Evolutionary conservation across 2,113 vertebrate genomes (phyloP).

Genomic region (Danio rerio): DNA sequence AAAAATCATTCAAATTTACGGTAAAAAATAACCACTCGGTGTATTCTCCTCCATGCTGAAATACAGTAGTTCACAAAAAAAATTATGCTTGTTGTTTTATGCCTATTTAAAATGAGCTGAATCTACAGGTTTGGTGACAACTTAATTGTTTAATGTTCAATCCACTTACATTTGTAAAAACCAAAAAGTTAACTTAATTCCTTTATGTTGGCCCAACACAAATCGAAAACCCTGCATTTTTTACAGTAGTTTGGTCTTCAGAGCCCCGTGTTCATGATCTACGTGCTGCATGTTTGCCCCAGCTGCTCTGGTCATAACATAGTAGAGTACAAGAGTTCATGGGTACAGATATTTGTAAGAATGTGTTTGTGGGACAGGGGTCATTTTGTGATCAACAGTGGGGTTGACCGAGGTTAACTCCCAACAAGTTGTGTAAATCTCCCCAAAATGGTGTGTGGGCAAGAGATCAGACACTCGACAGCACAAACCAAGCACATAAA

Average conservation of each 20-base stretch:
- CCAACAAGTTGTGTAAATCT: conserved; percentile 51
- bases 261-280: not conserved
- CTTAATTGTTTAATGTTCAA: too few species aligned
- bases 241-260: not conserved
- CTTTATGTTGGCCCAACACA: too few species aligned
- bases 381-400: conserved; percentile 40
- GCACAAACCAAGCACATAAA: conserved; percentile 28
- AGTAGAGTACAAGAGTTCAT: conserved; percentile 46
- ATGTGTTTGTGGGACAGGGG: conserved; percentile 48
- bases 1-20: too few species aligned
- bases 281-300: conserved; percentile 28
- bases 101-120: too few species aligned
- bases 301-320: conserved; percentile 37
- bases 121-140: too few species aligned
- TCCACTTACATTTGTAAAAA: too few species aligned
- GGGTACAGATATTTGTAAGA: conserved; percentile 45
- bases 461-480: conserved; percentile 12
- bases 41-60: not conserved
- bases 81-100: too few species aligned
- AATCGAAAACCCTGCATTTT: too few species aligned
- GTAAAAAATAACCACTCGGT: too few species aligned
- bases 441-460: conserved; percentile 44
- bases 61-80: not conserved
- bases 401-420: conserved; percentile 38
- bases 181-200: too few species aligned